These are phyloP conservation scores for Orthochromis indermauri DNA, from an alignment of 2,113 vertebrate species.

Conservation along the genomic window DNA sequence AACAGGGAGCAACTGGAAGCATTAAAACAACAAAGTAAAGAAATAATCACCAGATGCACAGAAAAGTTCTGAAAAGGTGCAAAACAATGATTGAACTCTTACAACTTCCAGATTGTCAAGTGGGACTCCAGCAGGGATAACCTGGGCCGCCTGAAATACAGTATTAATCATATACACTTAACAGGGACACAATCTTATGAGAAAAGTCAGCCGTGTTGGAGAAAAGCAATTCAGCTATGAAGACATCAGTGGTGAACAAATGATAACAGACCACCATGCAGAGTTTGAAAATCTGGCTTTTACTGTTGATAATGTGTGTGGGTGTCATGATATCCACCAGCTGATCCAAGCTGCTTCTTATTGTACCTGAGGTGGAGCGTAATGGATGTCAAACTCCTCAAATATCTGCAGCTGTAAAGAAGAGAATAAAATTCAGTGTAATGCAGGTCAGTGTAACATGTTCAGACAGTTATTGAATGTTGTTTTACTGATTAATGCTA, in stretches of 20 bases:
- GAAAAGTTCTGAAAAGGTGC: background rate
- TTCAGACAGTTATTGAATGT: background rate
- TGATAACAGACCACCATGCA: background rate
- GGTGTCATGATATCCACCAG: background rate
- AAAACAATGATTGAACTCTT: background rate
- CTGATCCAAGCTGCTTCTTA: background rate
- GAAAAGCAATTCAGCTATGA: background rate
- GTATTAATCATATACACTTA: background rate
- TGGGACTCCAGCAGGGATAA: slow-evolving; percentile 28
- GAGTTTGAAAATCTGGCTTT: background rate
- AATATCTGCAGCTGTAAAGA: background rate
- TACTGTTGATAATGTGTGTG: background rate
- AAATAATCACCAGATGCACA: background rate
- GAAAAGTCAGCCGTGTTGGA: background rate
- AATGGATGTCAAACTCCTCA: slow-evolving; percentile 46
- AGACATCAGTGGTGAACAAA: background rate
- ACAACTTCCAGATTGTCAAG: slow-evolving; percentile 26
- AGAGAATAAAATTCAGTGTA: background rate
- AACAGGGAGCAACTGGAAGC: slow-evolving; percentile 43
- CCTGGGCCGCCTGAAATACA: slow-evolving; percentile 12
- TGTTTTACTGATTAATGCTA: background rate
- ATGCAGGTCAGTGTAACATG: background rate
- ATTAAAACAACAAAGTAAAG: background rate
- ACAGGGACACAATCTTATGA: background rate
- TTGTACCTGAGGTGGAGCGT: slow-evolving; percentile 40